Conservation (phyloP, 2,888 invertebrate species). For the Hylaea fasciaria region DNA sequence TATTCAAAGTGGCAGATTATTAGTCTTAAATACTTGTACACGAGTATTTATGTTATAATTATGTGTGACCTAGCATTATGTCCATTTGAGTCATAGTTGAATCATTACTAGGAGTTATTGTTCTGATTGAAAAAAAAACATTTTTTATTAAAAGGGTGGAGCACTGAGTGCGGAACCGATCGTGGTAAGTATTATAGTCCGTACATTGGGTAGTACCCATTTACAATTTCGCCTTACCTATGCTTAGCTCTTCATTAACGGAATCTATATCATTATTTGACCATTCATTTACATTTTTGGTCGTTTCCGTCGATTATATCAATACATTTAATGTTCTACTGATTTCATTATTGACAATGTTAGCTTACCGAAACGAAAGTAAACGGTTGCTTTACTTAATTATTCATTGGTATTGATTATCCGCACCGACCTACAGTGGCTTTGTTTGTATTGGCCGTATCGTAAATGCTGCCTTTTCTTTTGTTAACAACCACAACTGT, state of each 20-base stretch:
- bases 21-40: too few species aligned
- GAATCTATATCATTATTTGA: conserved; percentile 2
- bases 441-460: conserved; percentile 12
- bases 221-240: conserved; percentile 9
- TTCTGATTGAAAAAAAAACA: conserved; percentile 36
- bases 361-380: not conserved
- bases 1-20: too few species aligned
- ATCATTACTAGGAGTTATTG: conserved; percentile 28
- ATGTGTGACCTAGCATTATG: conserved; percentile 10
- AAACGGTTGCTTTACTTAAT: not conserved
- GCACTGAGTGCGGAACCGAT: conserved; percentile 96
- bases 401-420: conserved; percentile 2
- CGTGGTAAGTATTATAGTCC: conserved; percentile 92
- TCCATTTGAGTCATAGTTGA: conserved; percentile 1
- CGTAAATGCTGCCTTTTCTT: conserved; percentile 2
- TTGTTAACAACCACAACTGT: not conserved
- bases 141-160: conserved; percentile 87
- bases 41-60: conserved; percentile 5
- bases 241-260: conserved; percentile 21
- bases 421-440: conserved; percentile 10
- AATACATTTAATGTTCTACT: conserved; percentile 5
- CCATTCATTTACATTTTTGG: conserved; percentile 1
- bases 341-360: conserved; percentile 4
- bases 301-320: not conserved
- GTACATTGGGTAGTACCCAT: conserved; percentile 40